Evolutionary conservation across 2,888 invertebrate species (phyloP), one percentile per base, ranked within the genome.

Genomic region (Oscheius sp.): DNA sequence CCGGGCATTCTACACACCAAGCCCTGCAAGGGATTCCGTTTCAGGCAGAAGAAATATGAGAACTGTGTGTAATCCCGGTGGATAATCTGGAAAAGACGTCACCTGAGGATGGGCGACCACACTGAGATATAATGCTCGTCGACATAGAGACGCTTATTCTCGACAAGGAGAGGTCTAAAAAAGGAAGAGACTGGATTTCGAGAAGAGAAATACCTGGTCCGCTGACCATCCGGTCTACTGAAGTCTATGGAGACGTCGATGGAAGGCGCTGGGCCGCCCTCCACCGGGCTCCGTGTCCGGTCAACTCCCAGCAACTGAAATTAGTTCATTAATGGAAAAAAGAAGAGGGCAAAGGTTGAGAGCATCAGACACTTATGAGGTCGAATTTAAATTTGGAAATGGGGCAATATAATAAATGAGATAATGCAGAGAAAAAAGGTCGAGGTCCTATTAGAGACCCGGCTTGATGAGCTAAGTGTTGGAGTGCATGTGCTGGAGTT

Each of bases 1-100:
- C 87, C 12, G 88, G 88, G 70, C 88, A 88, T 71, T 88, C 88
- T 27, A 86, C 84, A 71, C 87, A 87, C 87, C 87, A 87, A 0
- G 87, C 85, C 53, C 86, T 83, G 74, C 46, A 83, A 74, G n/a
- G 27, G 43, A 13, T 25, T 63, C 29, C 58, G 13, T 58, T 58
- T 58, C 35, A 9, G 5, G 29, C 29, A 56, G 43, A 3, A 18
- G 69, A 69, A 58, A 69, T 66, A 46, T 21, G 63, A 63, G 45
- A n/a, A n/a, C 41, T 23, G 18, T 23, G 18, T 41, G 61, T 41
- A 21, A 27, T 58, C 58, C 13, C 43, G 61, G 21, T 9, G 21
- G 12, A 25, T 45, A 61, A 61, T 45, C 43, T 35, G 58, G n/a
- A 58, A 27, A 58, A 58, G 6, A 41, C 25, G 18, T 56, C 61